Evolutionary conservation across 2,113 vertebrate species (phyloP).

Genomic region (Girardinichthys multiradiatus): DNA sequence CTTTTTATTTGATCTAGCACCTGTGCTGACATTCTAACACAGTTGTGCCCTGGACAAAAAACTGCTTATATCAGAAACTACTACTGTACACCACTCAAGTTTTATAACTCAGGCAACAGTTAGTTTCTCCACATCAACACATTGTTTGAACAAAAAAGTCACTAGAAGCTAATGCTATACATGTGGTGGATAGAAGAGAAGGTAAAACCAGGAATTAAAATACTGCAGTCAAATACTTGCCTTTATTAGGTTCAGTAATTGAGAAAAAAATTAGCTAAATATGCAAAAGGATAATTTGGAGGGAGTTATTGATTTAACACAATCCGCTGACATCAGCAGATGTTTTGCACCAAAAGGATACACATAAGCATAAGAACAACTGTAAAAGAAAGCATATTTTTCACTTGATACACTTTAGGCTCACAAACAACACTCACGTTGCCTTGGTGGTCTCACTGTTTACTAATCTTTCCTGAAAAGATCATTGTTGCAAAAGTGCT

Average conservation of each 20-base stretch:
- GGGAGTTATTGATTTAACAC: neutral
- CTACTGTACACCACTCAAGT: neutral
- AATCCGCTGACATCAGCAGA: neutral
- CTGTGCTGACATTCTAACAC: no score
- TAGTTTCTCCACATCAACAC: neutral
- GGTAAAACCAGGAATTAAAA: neutral
- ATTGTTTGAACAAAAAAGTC: neutral
- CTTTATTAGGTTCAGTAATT: neutral
- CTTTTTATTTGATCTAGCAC: no score
- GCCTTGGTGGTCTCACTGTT: no score
- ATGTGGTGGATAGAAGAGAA: neutral
- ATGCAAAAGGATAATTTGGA: neutral
- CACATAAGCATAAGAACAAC: no score
- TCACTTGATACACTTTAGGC: no score
- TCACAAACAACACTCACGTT: no score
- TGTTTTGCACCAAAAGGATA: neutral
- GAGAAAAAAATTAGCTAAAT: neutral
- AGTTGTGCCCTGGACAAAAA: no score
- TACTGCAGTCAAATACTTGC: neutral
- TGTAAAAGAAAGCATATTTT: neutral
- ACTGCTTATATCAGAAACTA: neutral
- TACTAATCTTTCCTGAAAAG: no score
- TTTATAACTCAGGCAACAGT: no score
- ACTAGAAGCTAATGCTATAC: neutral
- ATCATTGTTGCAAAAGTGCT: no score